These are phyloP conservation scores for Drosophila arawakana DNA, from an alignment of 1,140 invertebrate species.

Conservation along the genomic window DNA sequence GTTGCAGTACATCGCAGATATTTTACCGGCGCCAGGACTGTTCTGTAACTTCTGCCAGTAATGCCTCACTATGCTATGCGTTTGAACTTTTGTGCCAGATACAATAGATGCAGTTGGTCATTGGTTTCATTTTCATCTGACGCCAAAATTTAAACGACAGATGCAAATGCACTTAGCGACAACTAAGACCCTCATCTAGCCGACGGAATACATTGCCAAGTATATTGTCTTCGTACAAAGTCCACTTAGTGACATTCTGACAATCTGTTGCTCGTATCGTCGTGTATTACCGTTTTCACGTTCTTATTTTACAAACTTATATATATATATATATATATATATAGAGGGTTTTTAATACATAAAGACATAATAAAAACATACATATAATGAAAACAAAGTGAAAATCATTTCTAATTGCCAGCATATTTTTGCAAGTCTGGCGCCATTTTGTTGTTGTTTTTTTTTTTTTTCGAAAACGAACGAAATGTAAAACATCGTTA, in stretches of 20 bases:
- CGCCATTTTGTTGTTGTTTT: constrained; percentile 57
- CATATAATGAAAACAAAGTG: constrained; percentile 45
- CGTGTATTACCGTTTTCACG: constrained; percentile 14
- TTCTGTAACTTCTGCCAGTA: not conserved
- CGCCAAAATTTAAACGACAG: constrained; percentile 62
- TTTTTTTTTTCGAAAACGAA: constrained; percentile 19
- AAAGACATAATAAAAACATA: constrained; percentile 8
- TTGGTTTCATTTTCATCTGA: constrained; percentile 42
- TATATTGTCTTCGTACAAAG: constrained; percentile 61
- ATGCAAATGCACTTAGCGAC: constrained; percentile 52
- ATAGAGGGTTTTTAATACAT: no score
- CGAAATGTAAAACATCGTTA: constrained; percentile 6
- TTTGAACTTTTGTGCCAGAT: constrained; percentile 77
- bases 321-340: not conserved
- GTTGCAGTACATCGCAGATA: not conserved
- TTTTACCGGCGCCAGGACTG: constrained; percentile 3
- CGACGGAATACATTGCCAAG: constrained; percentile 58
- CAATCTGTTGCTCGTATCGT: constrained; percentile 60
- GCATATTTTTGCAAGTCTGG: constrained; percentile 65
- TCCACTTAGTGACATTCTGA: constrained; percentile 75
- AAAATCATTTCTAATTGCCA: constrained; percentile 65
- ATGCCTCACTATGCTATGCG: constrained; percentile 22
- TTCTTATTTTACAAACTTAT: constrained; percentile 5
- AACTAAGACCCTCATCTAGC: constrained; percentile 25
- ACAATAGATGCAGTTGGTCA: constrained; percentile 45